phyloP scores from a whole-genome alignment of 2,888 invertebrate species.

The Camponotus fellah region DNA sequence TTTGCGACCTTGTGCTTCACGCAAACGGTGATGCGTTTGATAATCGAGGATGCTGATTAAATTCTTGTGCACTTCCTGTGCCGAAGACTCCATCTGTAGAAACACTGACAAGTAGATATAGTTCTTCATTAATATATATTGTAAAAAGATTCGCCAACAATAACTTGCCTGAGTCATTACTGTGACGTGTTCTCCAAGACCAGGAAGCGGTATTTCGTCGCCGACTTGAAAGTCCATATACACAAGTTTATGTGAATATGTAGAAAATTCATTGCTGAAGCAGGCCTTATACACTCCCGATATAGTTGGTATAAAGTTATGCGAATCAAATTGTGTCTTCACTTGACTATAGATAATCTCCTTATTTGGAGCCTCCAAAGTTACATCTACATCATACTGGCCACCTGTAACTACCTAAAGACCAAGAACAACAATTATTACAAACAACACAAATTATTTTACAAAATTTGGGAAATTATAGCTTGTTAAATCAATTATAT shows the following conservation, averaged over 20 bases:
- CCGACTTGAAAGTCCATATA: conserved; percentile 99
- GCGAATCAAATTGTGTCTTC: conserved; percentile 98
- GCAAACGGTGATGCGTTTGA: conserved; percentile 98
- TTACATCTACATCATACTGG: conserved; percentile 98
- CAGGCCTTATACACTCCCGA: conserved; percentile 95
- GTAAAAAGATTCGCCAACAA: background rate
- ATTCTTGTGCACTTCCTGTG: conserved; percentile 96
- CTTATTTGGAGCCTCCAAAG: conserved; percentile 94
- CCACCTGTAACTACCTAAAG: conserved; percentile 98
- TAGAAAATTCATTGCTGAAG: conserved; percentile 99
- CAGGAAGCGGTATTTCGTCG: conserved; percentile 94
- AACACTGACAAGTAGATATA: conserved; percentile 26
- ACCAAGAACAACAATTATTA: background rate
- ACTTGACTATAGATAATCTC: conserved; percentile 96
- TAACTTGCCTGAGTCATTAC: conserved; percentile 94
- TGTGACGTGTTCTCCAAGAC: conserved; percentile 95
- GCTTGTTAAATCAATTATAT: background rate
- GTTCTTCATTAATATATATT: background rate
- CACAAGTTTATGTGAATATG: conserved; percentile 99
- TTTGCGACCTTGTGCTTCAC: conserved; percentile 98
- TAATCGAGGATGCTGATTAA: conserved; percentile 96
- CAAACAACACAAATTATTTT: background rate
- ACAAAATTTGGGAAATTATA: background rate
- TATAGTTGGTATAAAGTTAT: conserved; percentile 92
- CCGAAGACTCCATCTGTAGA: conserved; percentile 96